Percentiles rank a stretch among this genome's conserved stretches.
phyloP scores from a whole-genome alignment of 2,797 vertebrate genomes.

The Propithecus perrieri region DNA sequence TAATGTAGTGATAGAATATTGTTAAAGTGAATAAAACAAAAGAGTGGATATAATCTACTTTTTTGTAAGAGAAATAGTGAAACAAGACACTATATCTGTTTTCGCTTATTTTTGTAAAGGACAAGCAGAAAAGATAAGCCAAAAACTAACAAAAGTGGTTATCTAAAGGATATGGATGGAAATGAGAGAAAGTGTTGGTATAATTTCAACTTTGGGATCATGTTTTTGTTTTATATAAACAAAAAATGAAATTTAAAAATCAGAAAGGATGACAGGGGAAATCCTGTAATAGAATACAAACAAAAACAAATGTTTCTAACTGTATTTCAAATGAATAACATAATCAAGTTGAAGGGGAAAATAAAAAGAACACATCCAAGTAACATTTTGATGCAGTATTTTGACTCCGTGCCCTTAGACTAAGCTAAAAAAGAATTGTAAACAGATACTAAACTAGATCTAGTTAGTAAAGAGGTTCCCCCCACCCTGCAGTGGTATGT shows the following conservation, averaged over 20 bases:
- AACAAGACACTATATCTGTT: neutral
- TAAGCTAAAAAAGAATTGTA: neutral
- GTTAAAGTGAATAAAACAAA: neutral
- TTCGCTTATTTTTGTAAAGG: neutral
- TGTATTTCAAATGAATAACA: neutral
- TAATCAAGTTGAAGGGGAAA: neutral
- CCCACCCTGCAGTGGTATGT: too few species aligned
- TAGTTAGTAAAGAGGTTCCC: neutral
- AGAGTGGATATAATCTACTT: neutral
- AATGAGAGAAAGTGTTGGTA: rapidly evolving
- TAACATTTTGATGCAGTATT: neutral
- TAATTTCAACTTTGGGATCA: neutral
- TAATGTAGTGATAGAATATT: neutral
- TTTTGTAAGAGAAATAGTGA: neutral
- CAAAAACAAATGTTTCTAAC: neutral
- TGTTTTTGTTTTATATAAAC: neutral
- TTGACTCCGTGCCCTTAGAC: neutral
- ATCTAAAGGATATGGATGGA: neutral
- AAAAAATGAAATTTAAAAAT: neutral
- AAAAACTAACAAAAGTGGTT: neutral
- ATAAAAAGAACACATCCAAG: neutral
- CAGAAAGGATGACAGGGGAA: neutral
- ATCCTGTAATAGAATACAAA: neutral
- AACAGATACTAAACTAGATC: neutral
- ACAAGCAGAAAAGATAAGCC: neutral